Evolutionary conservation across 2,797 vertebrate species (phyloP).

Genomic region (Antennarius maculatus): DNA sequence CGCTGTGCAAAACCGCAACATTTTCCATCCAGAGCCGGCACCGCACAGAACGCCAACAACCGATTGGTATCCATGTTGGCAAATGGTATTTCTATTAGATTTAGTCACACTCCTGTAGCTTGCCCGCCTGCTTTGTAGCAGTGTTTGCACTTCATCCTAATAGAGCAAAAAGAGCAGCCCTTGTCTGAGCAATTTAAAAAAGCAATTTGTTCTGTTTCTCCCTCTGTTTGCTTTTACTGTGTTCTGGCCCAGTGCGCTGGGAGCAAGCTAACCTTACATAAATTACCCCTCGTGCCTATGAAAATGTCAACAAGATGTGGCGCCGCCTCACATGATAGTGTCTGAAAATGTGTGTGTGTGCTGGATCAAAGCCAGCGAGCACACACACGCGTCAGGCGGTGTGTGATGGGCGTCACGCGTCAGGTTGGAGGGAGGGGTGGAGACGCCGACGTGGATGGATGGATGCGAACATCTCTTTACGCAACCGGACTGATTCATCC

Average conservation of each 20-base stretch:
- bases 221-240: constrained; percentile 77
- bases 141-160: constrained; percentile 79
- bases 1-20: constrained; percentile 8
- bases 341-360: neutral
- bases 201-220: constrained; percentile 80
- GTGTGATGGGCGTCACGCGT: constrained; percentile 8
- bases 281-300: constrained; percentile 75
- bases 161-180: constrained; percentile 74
- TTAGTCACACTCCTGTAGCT: constrained; percentile 63
- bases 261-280: constrained; percentile 76
- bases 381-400: too few species aligned
- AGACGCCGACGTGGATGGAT: constrained; percentile 68
- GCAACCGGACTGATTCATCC: constrained; percentile 62
- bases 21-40: constrained; percentile 27
- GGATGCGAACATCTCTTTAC: constrained; percentile 72
- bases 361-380: neutral
- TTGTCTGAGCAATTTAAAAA: constrained; percentile 81
- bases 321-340: constrained; percentile 42
- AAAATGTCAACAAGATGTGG: constrained; percentile 78
- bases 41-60: constrained; percentile 29
- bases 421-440: constrained; percentile 20
- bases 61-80: constrained; percentile 34
- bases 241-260: constrained; percentile 73
- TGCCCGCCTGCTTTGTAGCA: constrained; percentile 51
- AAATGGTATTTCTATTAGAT: constrained; percentile 68